These are phyloP conservation scores for Cryptoleucopteryx plumbea DNA, from an alignment of 2,113 vertebrate species.

Conservation along the genomic window DNA sequence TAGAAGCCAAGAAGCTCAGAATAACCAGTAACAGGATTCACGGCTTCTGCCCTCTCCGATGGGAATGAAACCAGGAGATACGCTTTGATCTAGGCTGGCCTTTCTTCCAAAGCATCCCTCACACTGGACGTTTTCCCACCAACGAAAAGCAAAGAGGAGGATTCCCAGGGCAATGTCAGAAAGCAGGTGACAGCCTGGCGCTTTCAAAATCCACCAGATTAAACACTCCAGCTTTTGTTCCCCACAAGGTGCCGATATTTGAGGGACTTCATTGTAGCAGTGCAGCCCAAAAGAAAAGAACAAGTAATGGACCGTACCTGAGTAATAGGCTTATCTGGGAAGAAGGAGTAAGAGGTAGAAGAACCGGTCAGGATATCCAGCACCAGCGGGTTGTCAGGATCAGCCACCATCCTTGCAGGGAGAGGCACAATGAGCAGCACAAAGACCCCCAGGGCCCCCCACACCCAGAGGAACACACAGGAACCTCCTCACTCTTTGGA, in stretches of 20 bases:
- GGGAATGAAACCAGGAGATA: neutral
- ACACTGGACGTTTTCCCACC: neutral
- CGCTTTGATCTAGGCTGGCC: neutral
- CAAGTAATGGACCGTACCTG: slow-evolving; percentile 73
- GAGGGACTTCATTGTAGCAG: neutral
- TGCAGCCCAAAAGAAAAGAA: neutral
- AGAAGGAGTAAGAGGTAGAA: slow-evolving; percentile 89
- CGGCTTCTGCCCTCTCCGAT: neutral
- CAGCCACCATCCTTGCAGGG: slow-evolving; percentile 88
- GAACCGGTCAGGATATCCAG: slow-evolving; percentile 97
- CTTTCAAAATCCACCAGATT: neutral
- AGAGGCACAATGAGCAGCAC: neutral
- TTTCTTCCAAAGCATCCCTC: neutral
- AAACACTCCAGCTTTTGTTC: neutral
- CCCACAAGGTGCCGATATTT: neutral
- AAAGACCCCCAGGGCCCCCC: fast-evolving
- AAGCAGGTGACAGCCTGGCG: neutral
- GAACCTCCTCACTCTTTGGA: neutral
- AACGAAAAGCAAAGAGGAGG: neutral
- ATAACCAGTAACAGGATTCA: neutral
- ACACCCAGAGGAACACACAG: fast-evolving
- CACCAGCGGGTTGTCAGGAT: slow-evolving; percentile 94
- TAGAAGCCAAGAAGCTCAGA: neutral
- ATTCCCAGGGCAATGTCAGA: neutral
- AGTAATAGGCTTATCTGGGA: slow-evolving; percentile 92